Conservation (phyloP, 2,888 invertebrate species). For the Brachylomia viminalis region DNA sequence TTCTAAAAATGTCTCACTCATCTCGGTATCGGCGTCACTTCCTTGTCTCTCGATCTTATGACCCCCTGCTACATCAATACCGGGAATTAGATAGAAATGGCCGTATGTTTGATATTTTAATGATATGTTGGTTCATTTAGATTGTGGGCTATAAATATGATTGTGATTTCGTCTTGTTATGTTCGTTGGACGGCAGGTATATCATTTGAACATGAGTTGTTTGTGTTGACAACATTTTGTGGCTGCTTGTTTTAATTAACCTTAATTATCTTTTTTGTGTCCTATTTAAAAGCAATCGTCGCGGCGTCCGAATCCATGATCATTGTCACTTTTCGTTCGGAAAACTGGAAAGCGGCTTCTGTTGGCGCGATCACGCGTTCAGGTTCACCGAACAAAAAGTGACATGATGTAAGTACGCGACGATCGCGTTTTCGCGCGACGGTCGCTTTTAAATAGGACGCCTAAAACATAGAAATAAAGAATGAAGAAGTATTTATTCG, state of each 20-base stretch:
- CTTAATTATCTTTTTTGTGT: background rate
- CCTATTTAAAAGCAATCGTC: too few species aligned
- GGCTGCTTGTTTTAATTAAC: background rate
- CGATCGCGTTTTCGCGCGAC: too few species aligned
- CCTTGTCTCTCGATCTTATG: slow-evolving; percentile 50
- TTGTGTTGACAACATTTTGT: background rate
- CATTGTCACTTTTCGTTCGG: too few species aligned
- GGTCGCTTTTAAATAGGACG: too few species aligned
- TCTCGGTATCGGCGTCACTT: slow-evolving; percentile 36
- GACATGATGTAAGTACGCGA: too few species aligned
- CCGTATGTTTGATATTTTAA: slow-evolving; percentile 44
- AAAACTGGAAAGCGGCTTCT: too few species aligned
- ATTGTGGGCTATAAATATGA: slow-evolving; percentile 22
- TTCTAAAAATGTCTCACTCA: slow-evolving; percentile 29
- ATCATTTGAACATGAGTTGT: background rate
- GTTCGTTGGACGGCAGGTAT: background rate
- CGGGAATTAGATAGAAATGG: slow-evolving; percentile 41
- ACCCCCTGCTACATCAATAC: slow-evolving; percentile 45
- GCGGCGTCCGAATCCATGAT: too few species aligned
- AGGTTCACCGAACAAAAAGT: too few species aligned
- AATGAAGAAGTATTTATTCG: too few species aligned
- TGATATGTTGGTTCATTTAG: slow-evolving; percentile 26
- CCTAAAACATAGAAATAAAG: too few species aligned
- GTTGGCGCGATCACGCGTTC: too few species aligned
- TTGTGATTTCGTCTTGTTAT: slow-evolving; percentile 17